Conservation (phyloP, 2,888 invertebrate species). For the Carcina quercana region DNA sequence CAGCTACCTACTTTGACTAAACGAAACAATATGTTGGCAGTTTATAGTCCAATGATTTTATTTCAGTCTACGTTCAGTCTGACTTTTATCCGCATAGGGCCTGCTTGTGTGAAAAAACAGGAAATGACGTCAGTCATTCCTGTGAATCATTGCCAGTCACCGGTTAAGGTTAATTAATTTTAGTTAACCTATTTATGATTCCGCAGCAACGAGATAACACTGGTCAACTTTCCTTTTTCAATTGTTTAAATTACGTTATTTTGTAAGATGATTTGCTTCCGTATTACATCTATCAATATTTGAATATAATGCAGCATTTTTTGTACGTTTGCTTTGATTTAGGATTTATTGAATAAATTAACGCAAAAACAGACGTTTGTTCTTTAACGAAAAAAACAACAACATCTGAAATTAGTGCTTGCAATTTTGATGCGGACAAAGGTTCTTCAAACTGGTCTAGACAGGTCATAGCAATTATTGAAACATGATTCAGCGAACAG, state of each 20-base stretch:
- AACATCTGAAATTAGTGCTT: conserved; percentile 24
- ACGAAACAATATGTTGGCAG: too few relatives aligned
- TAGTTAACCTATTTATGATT: conserved; percentile 30
- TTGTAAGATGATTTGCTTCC: too few relatives aligned
- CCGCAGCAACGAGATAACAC: too few relatives aligned
- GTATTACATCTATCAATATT: too few relatives aligned
- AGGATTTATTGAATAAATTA: too few relatives aligned
- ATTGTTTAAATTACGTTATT: conserved; percentile 9
- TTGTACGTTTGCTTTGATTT: too few relatives aligned
- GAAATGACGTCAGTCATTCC: conserved; percentile 35
- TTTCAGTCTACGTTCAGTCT: too few relatives aligned
- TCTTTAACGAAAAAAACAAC: conserved; percentile 1
- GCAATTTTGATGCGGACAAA: conserved; percentile 14
- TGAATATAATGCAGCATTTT: too few relatives aligned
- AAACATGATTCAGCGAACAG: conserved; percentile 48
- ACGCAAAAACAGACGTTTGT: not conserved
- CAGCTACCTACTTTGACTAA: too few relatives aligned
- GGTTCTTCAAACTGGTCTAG: conserved; percentile 22
- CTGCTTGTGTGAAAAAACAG: conserved; percentile 29
- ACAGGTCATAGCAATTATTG: conserved; percentile 40
- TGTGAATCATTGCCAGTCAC: conserved; percentile 33
- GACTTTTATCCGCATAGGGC: too few relatives aligned
- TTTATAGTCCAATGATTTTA: too few relatives aligned
- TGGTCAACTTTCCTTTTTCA: conserved; percentile 13
- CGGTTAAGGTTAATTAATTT: conserved; percentile 33